Base-by-base conservation (phyloP, 2,797 vertebrate genomes). In the Pseudopleuronectes americanus region DNA sequence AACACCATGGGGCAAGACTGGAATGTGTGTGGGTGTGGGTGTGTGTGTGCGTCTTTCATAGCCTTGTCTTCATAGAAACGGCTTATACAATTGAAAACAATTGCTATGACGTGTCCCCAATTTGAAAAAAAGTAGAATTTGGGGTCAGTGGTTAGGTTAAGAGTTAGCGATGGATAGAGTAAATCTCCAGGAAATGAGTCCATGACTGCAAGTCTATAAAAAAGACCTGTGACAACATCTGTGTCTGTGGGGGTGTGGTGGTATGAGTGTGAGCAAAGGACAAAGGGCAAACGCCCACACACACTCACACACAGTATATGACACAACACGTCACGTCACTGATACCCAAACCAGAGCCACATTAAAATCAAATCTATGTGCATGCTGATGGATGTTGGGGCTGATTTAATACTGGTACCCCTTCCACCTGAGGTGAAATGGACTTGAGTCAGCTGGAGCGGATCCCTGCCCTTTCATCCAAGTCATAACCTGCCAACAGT, bases 281-380 rank as follows among this genome's bases (percentile, higher is more conserved):
- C 56, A 80, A 62, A 67, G 59, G 58, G 64, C 74, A 79, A 64
- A 84, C 58, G n/a, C n/a, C n/a, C n/a, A 70, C 10, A n/a, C 48
- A 65, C 33, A 54, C 55, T 68, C 73, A 72, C 41, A 60, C 10
- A 8, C 24, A 21, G 13, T 17, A 19, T 54, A 2, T 87, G 78
- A 64, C 81, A 86, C 65, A 82, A 81, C 47, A 78, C 77, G 8
- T 74, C 26, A 6, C 4, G 26, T 28, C 87, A 83, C 68, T 31
- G 76, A 90, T 79, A 84, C 54, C 49, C 64, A 74, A 72, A 75
- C 58, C 61, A 74, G 57, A 58, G 72, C 69, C 73, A 80, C 71
- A 84, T 78, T 79, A 68, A 83, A 79, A 78, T 82, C 80, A 58
- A 48, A 69, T 70, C 52, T 69, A 61, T 63, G 65, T 66, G 68